Evolutionary conservation across 2,113 vertebrate species (phyloP), one percentile per base, ranked within the genome.

Genomic region (Sylvietta virens): DNA sequence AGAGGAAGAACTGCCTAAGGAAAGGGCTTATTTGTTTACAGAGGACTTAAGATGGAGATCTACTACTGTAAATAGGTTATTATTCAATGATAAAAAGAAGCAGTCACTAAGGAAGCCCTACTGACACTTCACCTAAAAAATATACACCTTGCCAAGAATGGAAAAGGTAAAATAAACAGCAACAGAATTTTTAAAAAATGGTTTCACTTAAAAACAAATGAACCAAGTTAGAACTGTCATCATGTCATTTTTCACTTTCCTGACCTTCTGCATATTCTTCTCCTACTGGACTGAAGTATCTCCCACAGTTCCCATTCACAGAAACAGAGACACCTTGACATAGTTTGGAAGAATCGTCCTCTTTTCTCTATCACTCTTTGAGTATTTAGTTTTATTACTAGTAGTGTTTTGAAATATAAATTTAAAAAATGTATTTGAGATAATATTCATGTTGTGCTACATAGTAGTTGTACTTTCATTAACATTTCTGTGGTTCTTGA

Each of bases 1-100:
- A 78, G 23, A 69, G 35, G 5, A 60, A 73, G 72, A 64, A 48
- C 4, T 39, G n/a, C 74, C 22, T 56, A 54, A 74, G 50, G 15
- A 84, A 39, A 70, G 48, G 33, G 47, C 54, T 66, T 37, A 51
- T 84, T 94, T 97, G 92, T 90, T 95, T 95, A 91, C 72, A 86
- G 77, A 84, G 61, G 53, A 69, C 45, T 72, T 84, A 86, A 56
- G 39, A 84, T 72, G 11, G 65, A 87, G 79, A 91, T 93, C 93
- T 95, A 67, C 88, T 90, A 19, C 4, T 7, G 86, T 92, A 97
- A 97, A 94, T 93, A 93, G 90, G 72, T 82, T 82, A 95, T 94
- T 96, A 87, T 87, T 97, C 93, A 95, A 94, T 93, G 90, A 95
- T 85, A 88, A 89, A 95, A 71, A 83, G 22, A 66, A 86, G 40